Percentiles rank a stretch among this genome's conserved stretches.
These are phyloP conservation scores for Oceanodroma tethys DNA, from an alignment of 2,113 vertebrate species.

Conservation along the genomic window DNA sequence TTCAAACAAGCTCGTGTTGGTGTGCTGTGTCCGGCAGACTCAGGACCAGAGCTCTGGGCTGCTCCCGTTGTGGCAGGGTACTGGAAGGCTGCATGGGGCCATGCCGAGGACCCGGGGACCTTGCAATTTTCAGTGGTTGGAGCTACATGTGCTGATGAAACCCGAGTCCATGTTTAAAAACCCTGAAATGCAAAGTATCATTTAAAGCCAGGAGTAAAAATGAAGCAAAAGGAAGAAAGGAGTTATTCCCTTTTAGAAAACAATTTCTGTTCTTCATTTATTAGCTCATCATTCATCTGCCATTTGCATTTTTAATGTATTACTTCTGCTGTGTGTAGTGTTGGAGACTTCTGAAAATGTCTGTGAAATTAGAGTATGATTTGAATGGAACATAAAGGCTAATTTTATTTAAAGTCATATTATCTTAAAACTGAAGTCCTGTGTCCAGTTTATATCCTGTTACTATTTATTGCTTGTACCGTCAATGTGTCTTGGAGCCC, in stretches of 20 bases:
- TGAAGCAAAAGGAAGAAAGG: not conserved
- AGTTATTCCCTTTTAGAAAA: not conserved
- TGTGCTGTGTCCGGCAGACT: not conserved
- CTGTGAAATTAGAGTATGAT: not conserved
- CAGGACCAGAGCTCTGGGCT: rapidly evolving
- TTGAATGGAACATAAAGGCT: not conserved
- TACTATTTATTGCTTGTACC: not conserved
- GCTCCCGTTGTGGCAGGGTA: not conserved
- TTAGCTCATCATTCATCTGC: not conserved
- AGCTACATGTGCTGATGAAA: not conserved
- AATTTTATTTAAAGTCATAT: not conserved
- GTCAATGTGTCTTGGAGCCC: not conserved
- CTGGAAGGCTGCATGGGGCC: rapidly evolving
- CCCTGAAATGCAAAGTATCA: not conserved
- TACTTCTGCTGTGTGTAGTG: not conserved
- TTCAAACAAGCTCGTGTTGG: rapidly evolving
- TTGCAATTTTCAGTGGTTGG: not conserved
- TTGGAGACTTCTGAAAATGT: not conserved
- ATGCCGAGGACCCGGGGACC: not conserved
- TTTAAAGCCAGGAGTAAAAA: not conserved
- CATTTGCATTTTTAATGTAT: not conserved
- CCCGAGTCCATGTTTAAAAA: rapidly evolving
- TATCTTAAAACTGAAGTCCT: not conserved
- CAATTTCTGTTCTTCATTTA: not conserved
- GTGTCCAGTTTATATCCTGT: not conserved